Evolutionary conservation across 2,113 vertebrate species (phyloP), one percentile per base, ranked within the genome.

Genomic region (Rafetus swinhoei): DNA sequence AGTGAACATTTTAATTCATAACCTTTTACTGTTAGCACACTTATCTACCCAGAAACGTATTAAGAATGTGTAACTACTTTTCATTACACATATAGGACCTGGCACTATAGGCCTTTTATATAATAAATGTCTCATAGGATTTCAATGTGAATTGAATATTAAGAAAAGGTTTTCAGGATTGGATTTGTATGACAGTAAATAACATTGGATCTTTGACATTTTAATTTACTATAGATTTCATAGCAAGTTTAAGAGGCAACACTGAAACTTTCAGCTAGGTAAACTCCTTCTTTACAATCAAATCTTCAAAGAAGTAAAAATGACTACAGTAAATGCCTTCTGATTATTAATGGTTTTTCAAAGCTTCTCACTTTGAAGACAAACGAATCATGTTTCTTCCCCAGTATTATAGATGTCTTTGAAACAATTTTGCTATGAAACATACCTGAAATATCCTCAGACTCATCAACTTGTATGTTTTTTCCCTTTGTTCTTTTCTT

Each of bases 401-500:
- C 6, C 19, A 87, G 3, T 18, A n/a, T 15, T 80, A 85, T 21
- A 86, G 27, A 87, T 25, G 24, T 83, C 60, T 88, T 21, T 32
- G 25, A 85, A 60, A 25, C 16, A 35, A 57, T 57, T 50, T 81
- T 5, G 3, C 57, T 39, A 69, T 39, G 52, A 96, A 81, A 86
- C 95, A 79, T 98, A 98, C 98, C 97, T 90, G 84, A 82, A 10
- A 15, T 90, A 92, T 98, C 97, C 2, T 13, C 79, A 93, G 95
- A 88, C 84, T 97, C 97, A 88, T 98, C 97, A 72, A 50, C 50
- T 82, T 94, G 92, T 65, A 94, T 52, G 79, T 94, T 86, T 97
- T 96, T 98, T 85, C 96, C 97, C 89, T 98, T 98, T 95, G 97
- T 95, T 88, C 98, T 97, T 95, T 97, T 98, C 97, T 98, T 98